These are phyloP conservation scores for Eurosta solidaginis DNA, from an alignment of 1,140 invertebrate species.

Conservation along the genomic window DNA sequence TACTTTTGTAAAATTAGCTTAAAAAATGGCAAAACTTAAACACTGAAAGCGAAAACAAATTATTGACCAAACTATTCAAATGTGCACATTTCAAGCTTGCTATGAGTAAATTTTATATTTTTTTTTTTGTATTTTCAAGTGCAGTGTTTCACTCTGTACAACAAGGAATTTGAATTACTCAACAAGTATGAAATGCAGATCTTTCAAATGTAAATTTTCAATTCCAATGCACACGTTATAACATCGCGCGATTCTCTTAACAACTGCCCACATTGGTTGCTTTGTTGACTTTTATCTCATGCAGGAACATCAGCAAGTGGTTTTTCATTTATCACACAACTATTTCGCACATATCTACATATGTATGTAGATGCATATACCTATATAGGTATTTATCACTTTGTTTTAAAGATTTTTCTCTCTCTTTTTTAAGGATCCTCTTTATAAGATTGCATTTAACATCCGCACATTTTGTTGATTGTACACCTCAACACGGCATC, in stretches of 20 bases:
- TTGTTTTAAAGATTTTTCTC: not conserved
- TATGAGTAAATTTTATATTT: too few species aligned
- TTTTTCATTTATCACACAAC: not conserved
- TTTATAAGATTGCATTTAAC: not conserved
- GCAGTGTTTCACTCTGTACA: too few species aligned
- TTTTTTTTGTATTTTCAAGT: too few species aligned
- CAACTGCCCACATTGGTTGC: not conserved
- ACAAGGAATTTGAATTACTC: too few species aligned
- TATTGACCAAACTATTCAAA: not conserved
- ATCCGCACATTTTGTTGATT: not conserved
- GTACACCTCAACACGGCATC: not conserved
- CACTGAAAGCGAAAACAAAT: not conserved
- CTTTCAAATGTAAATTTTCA: too few species aligned
- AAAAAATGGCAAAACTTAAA: not conserved
- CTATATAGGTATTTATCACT: too few species aligned
- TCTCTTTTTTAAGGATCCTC: not conserved
- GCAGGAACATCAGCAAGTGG: not conserved
- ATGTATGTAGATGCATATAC: too few species aligned
- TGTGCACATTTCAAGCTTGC: too few species aligned
- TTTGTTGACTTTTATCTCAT: not conserved
- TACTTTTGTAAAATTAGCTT: too few species aligned
- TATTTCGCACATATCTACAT: not conserved
- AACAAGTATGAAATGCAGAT: too few species aligned
- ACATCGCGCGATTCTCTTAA: not conserved
- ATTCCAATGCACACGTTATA: slow-evolving; percentile 17